A percentile compares a stretch with the other conserved stretches of the same genome.
Conservation (phyloP, 2,888 invertebrate genomes). For the Rotaria socialis region DNA sequence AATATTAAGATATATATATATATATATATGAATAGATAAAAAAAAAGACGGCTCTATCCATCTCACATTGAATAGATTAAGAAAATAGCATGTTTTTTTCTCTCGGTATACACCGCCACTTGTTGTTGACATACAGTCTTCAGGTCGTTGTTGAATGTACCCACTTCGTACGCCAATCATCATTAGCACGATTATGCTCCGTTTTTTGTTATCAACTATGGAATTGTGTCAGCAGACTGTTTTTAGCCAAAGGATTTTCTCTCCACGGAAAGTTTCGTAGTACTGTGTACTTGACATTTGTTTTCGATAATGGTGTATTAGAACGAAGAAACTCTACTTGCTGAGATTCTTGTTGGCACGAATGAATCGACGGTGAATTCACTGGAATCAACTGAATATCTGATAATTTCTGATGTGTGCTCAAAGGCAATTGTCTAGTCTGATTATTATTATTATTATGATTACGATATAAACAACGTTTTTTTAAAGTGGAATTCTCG, state of each 20-base stretch:
- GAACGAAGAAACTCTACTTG: not conserved
- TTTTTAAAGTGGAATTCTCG: not conserved
- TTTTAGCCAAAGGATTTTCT: not conserved
- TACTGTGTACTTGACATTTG: not conserved
- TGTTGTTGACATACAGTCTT: not conserved
- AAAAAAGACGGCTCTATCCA: not conserved
- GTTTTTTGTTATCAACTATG: not conserved
- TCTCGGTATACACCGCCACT: not conserved
- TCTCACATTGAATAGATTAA: not conserved
- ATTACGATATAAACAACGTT: not conserved
- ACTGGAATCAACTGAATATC: not conserved
- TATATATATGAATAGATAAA: not conserved
- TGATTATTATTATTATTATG: not conserved
- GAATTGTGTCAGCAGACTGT: not conserved
- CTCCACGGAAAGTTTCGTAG: not conserved
- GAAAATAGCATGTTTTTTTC: not conserved
- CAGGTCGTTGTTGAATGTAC: not conserved
- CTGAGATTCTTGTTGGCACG: not conserved
- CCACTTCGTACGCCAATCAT: not conserved
- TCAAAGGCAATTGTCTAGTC: not conserved
- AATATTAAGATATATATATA: not conserved
- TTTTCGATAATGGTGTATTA: not conserved
- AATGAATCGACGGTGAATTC: not conserved
- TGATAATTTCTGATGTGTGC: not conserved
- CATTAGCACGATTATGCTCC: not conserved